phyloP scores from a whole-genome alignment of 2,113 vertebrate species.

The Mohoua ochrocephala region DNA sequence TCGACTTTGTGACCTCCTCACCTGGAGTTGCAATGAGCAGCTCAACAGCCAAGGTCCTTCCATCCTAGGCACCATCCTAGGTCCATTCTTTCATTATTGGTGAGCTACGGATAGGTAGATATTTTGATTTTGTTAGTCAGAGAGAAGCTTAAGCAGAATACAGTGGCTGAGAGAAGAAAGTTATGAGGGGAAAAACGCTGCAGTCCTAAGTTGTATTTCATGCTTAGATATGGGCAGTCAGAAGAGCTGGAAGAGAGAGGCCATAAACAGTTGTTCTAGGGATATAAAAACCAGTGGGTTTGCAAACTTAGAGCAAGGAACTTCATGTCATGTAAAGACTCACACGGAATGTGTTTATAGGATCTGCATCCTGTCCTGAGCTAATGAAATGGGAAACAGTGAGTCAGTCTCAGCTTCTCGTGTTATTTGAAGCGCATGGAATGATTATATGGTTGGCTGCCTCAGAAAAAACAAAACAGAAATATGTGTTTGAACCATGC shows the following conservation, averaged over 20 bases:
- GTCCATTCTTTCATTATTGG: not conserved
- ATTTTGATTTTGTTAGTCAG: not conserved
- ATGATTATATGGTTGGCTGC: constrained; percentile 35
- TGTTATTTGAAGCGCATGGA: constrained; percentile 11
- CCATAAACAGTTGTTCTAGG: constrained; percentile 15
- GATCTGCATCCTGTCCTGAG: constrained; percentile 53
- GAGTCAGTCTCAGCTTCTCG: constrained; percentile 51
- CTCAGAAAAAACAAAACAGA: constrained; percentile 61
- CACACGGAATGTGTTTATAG: constrained; percentile 54
- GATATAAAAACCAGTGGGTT: not conserved
- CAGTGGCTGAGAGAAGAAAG: not conserved
- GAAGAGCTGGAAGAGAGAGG: not conserved
- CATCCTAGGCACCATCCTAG: not conserved
- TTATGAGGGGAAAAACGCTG: not conserved
- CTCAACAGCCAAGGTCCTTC: not conserved
- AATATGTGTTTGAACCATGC: constrained; percentile 19
- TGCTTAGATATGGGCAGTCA: not conserved
- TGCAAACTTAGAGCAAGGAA: not conserved
- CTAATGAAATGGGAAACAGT: constrained; percentile 62
- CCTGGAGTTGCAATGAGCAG: not conserved
- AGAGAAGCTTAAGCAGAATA: not conserved
- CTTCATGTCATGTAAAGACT: constrained; percentile 23
- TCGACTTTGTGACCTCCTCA: not conserved
- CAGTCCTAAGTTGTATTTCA: not conserved
- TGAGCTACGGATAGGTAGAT: not conserved